These are phyloP conservation scores for Scaptomyza cyrtandrae DNA, from an alignment of 2,888 invertebrate genomes.

Conservation along the genomic window DNA sequence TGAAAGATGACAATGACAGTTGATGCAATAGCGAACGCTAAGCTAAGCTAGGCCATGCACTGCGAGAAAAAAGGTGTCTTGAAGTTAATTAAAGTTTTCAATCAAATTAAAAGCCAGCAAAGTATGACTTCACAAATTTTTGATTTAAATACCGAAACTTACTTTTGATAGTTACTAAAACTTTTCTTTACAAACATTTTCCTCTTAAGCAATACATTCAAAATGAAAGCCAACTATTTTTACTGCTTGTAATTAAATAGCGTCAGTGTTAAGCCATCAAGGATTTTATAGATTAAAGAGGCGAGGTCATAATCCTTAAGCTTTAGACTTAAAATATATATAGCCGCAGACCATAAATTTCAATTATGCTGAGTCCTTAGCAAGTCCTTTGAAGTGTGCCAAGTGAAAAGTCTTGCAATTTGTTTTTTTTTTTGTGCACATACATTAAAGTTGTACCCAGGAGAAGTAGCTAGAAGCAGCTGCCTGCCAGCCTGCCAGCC, in stretches of 20 bases:
- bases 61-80: neutral
- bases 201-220: neutral
- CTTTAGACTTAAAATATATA: neutral
- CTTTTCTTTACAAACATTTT: neutral
- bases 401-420: neutral
- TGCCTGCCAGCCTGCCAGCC: slow-evolving; percentile 7
- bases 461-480: slow-evolving; percentile 1
- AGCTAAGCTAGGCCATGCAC: neutral
- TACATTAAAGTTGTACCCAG: slow-evolving; percentile 21
- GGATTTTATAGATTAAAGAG: slow-evolving; percentile 25
- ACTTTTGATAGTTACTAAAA: no score
- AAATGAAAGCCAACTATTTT: neutral
- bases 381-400: slow-evolving; percentile 23
- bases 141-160: no score
- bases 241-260: slow-evolving; percentile 40
- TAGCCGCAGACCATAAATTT: slow-evolving; percentile 16
- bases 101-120: neutral
- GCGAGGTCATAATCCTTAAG: neutral
- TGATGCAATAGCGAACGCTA: neutral
- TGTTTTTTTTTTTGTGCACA: neutral
- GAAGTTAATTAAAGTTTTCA: neutral
- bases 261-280: neutral
- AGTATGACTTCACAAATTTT: no score
- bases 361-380: slow-evolving; percentile 33
- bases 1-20: slow-evolving; percentile 9